These are phyloP conservation scores for Choloepus hoffmanni DNA, from an alignment of 2,113 vertebrate genomes.

Conservation along the genomic window DNA sequence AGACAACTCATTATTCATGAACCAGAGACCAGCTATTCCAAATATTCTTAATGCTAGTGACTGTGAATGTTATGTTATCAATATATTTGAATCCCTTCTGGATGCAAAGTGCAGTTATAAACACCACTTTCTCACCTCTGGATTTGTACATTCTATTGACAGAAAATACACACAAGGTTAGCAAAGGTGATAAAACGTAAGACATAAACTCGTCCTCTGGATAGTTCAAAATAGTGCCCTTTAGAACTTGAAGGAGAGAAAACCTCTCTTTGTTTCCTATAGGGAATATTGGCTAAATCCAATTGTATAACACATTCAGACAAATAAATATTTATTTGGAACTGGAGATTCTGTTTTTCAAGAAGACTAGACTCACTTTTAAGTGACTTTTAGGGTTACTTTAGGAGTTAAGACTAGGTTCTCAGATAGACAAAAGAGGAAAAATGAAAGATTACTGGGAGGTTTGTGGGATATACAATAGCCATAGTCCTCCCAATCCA, in stretches of 20 bases:
- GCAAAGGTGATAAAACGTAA: conserved; percentile 43
- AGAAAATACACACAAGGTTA: conserved; percentile 34
- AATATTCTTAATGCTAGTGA: conserved; percentile 44
- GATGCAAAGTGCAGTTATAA: conserved; percentile 58
- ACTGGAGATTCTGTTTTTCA: background rate
- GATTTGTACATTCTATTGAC: conserved; percentile 49
- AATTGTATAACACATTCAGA: background rate
- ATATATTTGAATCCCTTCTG: conserved; percentile 50
- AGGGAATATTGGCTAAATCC: conserved; percentile 20
- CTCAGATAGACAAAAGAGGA: background rate
- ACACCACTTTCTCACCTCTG: conserved; percentile 16
- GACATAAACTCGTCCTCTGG: conserved; percentile 18
- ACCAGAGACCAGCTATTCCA: background rate
- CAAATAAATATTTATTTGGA: conserved; percentile 51
- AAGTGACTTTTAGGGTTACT: background rate
- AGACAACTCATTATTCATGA: conserved; percentile 61
- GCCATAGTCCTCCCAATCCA: no score
- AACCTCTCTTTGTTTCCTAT: background rate
- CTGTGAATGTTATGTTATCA: conserved; percentile 38
- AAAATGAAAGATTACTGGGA: background rate
- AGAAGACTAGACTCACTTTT: background rate
- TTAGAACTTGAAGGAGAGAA: background rate
- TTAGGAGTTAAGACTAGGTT: background rate
- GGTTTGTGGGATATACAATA: background rate
- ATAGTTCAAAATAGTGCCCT: background rate